phyloP scores from a whole-genome alignment of 1,140 invertebrate species.

The Trachymyrmex septentrionalis region DNA sequence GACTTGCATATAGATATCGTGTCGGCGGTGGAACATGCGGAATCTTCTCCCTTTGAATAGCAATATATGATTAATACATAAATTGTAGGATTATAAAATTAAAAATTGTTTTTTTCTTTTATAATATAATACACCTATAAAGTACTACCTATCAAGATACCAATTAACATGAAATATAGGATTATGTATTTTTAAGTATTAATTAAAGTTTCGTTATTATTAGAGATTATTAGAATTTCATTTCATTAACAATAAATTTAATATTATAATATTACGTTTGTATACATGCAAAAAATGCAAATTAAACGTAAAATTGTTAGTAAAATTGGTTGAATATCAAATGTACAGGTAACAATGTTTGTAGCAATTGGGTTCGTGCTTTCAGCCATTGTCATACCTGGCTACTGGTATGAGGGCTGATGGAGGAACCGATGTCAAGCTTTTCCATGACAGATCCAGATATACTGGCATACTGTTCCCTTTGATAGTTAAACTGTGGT shows the following conservation, averaged over 20 bases:
- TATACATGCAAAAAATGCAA: slow-evolving; percentile 69
- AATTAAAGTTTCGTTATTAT: not conserved
- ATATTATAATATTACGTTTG: not conserved
- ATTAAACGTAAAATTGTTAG: slow-evolving; percentile 36
- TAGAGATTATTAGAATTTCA: slow-evolving; percentile 9
- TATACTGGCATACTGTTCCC: slow-evolving; percentile 94
- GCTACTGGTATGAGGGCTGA: slow-evolving; percentile 91
- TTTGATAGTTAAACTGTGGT: slow-evolving; percentile 89
- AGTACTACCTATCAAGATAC: not conserved
- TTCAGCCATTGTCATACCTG: slow-evolving; percentile 87
- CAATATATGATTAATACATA: slow-evolving; percentile 31
- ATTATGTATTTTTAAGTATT: not conserved
- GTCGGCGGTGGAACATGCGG: slow-evolving; percentile 90
- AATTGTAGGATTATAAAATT: not conserved
- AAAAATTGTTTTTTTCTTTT: not conserved
- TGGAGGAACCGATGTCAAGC: slow-evolving; percentile 92
- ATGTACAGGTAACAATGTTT: slow-evolving; percentile 5
- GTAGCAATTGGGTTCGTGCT: not conserved
- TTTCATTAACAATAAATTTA: not conserved
- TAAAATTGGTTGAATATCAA: not conserved
- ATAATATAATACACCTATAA: not conserved
- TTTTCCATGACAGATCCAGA: slow-evolving; percentile 93
- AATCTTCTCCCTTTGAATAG: slow-evolving; percentile 89
- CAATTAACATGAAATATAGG: slow-evolving; percentile 6
- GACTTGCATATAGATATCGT: slow-evolving; percentile 96